Percentiles rank a stretch among this genome's conserved stretches.
Evolutionary conservation across 2,797 vertebrate genomes (phyloP).

Genomic region (Enteromius unitaeniatus): DNA sequence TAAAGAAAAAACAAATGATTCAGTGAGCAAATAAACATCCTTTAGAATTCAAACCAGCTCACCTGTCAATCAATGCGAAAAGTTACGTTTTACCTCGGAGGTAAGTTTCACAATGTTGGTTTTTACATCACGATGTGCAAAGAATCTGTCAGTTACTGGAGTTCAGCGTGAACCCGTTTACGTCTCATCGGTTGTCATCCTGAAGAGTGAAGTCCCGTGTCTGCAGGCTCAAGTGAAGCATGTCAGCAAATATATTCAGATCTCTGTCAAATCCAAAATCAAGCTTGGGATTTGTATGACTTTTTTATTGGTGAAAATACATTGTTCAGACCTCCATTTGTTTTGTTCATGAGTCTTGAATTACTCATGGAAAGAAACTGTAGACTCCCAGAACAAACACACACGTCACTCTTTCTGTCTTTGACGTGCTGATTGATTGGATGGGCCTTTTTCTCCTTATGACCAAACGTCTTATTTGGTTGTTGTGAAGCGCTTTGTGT

Average conservation of each 20-base stretch:
- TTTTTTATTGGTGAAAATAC: neutral
- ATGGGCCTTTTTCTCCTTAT: neutral
- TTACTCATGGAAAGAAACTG: neutral
- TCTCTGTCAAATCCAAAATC: neutral
- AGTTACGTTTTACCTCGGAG: neutral
- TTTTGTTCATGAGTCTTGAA: neutral
- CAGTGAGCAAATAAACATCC: neutral
- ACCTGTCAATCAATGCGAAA: neutral
- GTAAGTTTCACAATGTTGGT: neutral
- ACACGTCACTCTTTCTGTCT: slow-evolving; percentile 1
- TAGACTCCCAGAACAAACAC: slow-evolving; percentile 7
- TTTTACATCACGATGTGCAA: neutral
- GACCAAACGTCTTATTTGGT: slow-evolving; percentile 8
- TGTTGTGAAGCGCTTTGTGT: neutral
- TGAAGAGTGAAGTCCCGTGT: neutral
- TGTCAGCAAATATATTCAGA: neutral
- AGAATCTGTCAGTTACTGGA: neutral
- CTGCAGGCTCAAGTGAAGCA: neutral
- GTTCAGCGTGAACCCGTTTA: neutral
- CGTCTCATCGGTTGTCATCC: neutral
- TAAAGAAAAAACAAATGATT: neutral
- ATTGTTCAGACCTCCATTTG: neutral
- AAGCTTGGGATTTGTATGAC: neutral
- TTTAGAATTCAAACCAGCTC: slow-evolving; percentile 10
- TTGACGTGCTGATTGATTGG: neutral